Evolutionary conservation across 2,113 vertebrate species (phyloP).

Genomic region (Dendropsophus ebraccatus): DNA sequence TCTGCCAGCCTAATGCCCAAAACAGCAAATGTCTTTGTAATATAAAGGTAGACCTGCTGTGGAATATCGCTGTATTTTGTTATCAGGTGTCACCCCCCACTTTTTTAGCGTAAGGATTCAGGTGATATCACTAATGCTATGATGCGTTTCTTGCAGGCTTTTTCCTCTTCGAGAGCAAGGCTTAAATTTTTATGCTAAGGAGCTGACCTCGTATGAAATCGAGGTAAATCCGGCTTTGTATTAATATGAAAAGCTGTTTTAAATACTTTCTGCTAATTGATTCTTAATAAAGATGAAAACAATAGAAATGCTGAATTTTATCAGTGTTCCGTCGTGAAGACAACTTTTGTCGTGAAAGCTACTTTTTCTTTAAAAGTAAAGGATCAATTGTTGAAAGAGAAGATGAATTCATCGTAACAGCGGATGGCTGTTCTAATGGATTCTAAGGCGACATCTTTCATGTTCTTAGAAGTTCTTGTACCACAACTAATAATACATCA

Average conservation of each 20-base stretch:
- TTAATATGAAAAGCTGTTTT: neutral
- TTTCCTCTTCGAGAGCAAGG: constrained; percentile 98
- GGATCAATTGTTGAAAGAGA: neutral
- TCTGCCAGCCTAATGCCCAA: neutral
- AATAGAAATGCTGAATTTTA: neutral
- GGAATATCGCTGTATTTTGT: neutral
- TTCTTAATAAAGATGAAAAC: constrained; percentile 39
- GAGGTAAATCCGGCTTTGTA: constrained; percentile 78
- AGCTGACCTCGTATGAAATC: constrained; percentile 97
- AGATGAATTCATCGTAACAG: neutral
- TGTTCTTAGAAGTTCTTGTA: constrained; percentile 29
- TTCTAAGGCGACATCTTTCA: constrained; percentile 11
- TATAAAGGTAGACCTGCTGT: neutral
- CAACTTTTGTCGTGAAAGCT: neutral
- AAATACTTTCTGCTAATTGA: constrained; percentile 48
- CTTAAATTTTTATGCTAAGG: constrained; percentile 97
- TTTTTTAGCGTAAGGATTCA: neutral
- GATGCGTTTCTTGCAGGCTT: constrained; percentile 79
- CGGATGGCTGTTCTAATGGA: constrained; percentile 40
- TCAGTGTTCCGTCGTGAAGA: neutral
- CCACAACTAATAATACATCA: constrained; percentile 41
- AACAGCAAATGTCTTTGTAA: neutral
- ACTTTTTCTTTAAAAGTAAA: neutral
- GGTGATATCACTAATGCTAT: neutral
- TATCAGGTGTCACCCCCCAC: neutral